These are phyloP conservation scores for Perizoma flavofasciatum DNA, from an alignment of 2,888 invertebrate genomes.

Conservation along the genomic window DNA sequence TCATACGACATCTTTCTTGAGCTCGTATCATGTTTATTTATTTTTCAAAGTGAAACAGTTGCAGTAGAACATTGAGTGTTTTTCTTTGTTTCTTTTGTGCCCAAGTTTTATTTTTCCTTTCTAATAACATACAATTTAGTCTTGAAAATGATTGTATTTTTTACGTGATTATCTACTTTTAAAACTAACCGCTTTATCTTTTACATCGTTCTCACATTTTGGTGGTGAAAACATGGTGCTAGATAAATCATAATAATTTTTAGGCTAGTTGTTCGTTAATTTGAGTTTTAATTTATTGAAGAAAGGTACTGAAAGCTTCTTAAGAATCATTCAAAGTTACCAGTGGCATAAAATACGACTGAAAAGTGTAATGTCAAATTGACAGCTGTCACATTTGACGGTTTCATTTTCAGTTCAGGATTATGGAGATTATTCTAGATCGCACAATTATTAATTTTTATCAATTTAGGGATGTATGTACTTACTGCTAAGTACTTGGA, in stretches of 20 bases:
- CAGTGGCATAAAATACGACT: conserved; percentile 51
- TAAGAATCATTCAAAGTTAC: conserved; percentile 57
- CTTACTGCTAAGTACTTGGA: conserved; percentile 41
- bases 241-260: conserved; percentile 44
- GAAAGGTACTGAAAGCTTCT: conserved; percentile 62
- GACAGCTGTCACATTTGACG: conserved; percentile 69
- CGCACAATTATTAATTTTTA: conserved; percentile 36
- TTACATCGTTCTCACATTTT: conserved; percentile 54
- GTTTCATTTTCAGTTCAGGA: conserved; percentile 57
- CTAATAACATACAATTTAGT: conserved; percentile 62
- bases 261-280: conserved; percentile 38
- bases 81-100: conserved; percentile 34
- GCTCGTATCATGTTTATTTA: background rate
- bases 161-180: conserved; percentile 53
- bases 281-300: conserved; percentile 46
- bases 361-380: conserved; percentile 64
- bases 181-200: conserved; percentile 70
- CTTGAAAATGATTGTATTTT: conserved; percentile 55
- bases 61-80: conserved; percentile 40
- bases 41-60: conserved; percentile 21
- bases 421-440: conserved; percentile 39
- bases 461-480: conserved; percentile 14
- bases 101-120: conserved; percentile 50
- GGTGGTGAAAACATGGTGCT: conserved; percentile 76
- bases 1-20: conserved; percentile 1